Base-by-base conservation (phyloP, 2,113 vertebrate genomes). In the Nycticorax nycticorax region DNA sequence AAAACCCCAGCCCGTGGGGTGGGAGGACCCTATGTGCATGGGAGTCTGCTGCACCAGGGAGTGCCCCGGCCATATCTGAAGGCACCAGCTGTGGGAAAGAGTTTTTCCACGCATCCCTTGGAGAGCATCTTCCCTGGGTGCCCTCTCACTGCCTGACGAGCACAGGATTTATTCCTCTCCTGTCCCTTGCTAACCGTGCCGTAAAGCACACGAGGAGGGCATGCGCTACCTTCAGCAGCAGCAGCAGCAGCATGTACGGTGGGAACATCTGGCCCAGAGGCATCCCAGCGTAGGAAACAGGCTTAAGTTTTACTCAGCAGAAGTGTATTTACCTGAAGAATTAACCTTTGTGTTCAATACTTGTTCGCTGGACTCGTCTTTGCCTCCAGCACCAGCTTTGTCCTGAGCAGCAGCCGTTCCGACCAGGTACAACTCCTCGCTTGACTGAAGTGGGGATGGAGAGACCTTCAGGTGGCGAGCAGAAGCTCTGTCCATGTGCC, bases 271-370 rank as follows among this genome's bases (percentile, higher is more conserved):
- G 66, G 32, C 68, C 50, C 83, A 72, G 90, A 59, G 72, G 79
- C 84, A 91, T 33, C 52, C 26, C 16, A 41, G 73, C 93, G 83
- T 27, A 80, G 91, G 68, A 96, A 82, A 82, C 74, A 77, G 93
- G 43, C 23, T 43, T 67, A 60, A 26, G 81, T 67, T 82, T 87
- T 92, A 57, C 47, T 28, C 85, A 75, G 35, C 83, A 59, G 12
- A 96, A 90, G 79, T 82, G 32, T 88, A 66, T 94, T 96, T 95
- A 85, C 74, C 90, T 39, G 14, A 84, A 77, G 90, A 94, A 95
- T 96, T 95, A 95, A 96, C 69, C 64, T 94, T 84, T 85, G 32
- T 50, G 41, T 92, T 92, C 94, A 57, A 8, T 77, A 69, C 92
- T 91, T 94, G 72, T 79, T 94, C 85, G 62, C 27, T 37, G 72